Evolutionary conservation across 2,113 vertebrate species (phyloP).

Genomic region (Dicentrarchus labrax): DNA sequence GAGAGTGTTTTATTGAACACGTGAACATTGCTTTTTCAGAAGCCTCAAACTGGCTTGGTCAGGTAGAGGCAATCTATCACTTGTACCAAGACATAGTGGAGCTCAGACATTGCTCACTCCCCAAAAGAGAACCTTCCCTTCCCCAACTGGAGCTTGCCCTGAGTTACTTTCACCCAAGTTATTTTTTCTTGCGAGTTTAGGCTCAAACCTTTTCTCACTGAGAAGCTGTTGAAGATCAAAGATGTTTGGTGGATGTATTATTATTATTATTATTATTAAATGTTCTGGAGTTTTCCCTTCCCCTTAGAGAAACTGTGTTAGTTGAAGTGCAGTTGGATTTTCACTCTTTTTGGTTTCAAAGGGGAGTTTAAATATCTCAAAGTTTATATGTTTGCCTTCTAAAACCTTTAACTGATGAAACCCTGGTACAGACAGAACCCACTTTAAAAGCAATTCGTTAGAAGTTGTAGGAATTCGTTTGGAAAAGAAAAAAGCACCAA

Average conservation of each 20-base stretch:
- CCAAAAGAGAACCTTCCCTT: conserved; percentile 21
- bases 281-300: neutral
- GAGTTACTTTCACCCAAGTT: neutral
- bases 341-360: neutral
- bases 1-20: conserved; percentile 60
- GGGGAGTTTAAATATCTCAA: neutral
- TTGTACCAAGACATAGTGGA: conserved; percentile 29
- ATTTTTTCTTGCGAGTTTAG: conserved; percentile 11
- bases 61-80: conserved; percentile 63
- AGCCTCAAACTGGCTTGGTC: conserved; percentile 48
- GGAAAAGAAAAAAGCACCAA: neutral
- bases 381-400: neutral
- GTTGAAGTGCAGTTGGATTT: neutral
- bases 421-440: too few species aligned
- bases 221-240: neutral
- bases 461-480: neutral
- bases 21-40: conserved; percentile 57
- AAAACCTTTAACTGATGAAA: neutral
- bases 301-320: neutral
- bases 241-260: neutral
- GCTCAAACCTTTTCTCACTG: neutral
- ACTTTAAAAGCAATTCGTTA: neutral
- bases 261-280: neutral
- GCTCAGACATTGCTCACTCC: conserved; percentile 31
- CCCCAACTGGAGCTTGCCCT: neutral